These are phyloP conservation scores for Cygnus olor DNA, from an alignment of 2,797 vertebrate species.

Conservation along the genomic window DNA sequence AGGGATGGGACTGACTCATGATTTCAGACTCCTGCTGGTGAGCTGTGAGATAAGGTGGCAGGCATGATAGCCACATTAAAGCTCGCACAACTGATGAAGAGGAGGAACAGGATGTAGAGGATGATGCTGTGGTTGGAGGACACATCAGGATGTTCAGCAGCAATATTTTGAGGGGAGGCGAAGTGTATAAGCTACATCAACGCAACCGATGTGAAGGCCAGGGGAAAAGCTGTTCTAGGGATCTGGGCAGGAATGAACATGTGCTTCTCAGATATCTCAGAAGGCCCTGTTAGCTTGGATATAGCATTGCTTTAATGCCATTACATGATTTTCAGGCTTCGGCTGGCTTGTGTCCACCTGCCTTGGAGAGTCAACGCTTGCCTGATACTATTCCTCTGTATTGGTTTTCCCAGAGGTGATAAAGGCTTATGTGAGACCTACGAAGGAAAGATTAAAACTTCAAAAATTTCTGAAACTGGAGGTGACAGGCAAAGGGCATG, in stretches of 20 bases:
- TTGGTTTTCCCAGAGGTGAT: not conserved
- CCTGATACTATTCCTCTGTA: not conserved
- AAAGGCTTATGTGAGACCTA: not conserved
- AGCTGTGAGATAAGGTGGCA: not conserved
- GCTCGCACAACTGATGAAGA: rapidly evolving
- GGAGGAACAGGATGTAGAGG: not conserved
- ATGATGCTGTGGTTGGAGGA: not conserved
- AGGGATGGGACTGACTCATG: rapidly evolving
- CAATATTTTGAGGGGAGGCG: not conserved
- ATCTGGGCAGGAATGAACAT: not conserved
- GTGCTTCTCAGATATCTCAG: not conserved
- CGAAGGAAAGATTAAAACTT: not conserved
- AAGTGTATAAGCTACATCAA: not conserved
- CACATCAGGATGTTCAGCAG: not conserved
- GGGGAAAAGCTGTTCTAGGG: not conserved
- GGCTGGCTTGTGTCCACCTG: not conserved
- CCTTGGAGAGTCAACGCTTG: not conserved
- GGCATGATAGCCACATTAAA: not conserved
- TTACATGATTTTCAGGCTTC: not conserved
- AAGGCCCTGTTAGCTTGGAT: rapidly evolving
- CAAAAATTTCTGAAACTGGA: not conserved
- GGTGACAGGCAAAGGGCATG: not conserved
- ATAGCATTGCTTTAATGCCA: not conserved
- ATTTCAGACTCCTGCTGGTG: not conserved
- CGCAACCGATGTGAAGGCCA: rapidly evolving